Evolutionary conservation across 2,797 vertebrate genomes (phyloP), one percentile per base, ranked within the genome.

Genomic region (Enteromius fasciolatus): DNA sequence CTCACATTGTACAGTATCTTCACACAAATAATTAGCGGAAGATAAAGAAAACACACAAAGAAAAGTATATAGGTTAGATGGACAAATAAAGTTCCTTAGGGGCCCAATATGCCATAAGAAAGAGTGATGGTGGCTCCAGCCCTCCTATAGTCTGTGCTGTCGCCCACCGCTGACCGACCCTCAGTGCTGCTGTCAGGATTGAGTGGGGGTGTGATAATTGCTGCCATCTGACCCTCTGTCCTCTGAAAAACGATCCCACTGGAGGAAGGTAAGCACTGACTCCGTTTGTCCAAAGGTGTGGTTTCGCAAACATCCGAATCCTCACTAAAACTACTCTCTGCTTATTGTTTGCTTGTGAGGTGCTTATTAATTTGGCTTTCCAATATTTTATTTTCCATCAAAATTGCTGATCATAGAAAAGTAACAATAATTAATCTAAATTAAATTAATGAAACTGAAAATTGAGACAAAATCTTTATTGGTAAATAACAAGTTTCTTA

Each of bases 211-310:
- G 90, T 89, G 88, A 87, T 92, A 90, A 92, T 93, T 90, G 90
- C 88, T 79, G 88, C 92, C 87, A 92, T 92, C 76, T 91, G 92
- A 92, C 91, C 91, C 82, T 54, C 76, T 63, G 76, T 84, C 80
- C 64, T 81, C 80, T 89, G 92, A 94, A 93, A 94, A 86, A 80
- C 80, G 92, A 94, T 93, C 92, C 85, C 87, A 88, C 86, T 86
- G 88, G 86, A 91, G 93, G 92, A 94, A 93, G 92, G 92, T 92
- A 88, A 94, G 87, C 76, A 17, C 83, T 46, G 72, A 57, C 54
- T 39, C n/a, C 50, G 28, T 85, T 75, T 80, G 76, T 64, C 20
- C 25, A 44, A 23, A 23, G 75, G 63, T 69, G 52, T 39, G 64
- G 15, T 44, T 69, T 44, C 20, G 48, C 33, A 76, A 61, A 82